A percentile compares a stretch with the other conserved stretches of the same genome.
phyloP scores from a whole-genome alignment of 2,888 invertebrate genomes.

The Cryptocephalus primarius region DNA sequence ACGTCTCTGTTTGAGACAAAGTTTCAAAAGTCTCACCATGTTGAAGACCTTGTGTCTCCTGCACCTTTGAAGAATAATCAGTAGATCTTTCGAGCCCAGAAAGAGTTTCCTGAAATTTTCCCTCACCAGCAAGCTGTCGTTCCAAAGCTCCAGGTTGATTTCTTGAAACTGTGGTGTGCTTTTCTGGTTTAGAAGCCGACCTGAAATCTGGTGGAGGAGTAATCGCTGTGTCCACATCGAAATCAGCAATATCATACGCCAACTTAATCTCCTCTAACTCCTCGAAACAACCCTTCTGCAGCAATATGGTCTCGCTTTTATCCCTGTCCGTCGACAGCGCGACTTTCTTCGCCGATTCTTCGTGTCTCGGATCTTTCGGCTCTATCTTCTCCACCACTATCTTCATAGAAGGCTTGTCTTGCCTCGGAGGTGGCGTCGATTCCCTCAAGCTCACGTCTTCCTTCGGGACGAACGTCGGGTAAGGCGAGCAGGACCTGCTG shows the following conservation, averaged over 20 bases:
- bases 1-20: too few relatives aligned
- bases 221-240: too few relatives aligned
- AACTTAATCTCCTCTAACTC: conserved; percentile 28
- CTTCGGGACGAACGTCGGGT: conserved; percentile 27
- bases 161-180: too few relatives aligned
- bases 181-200: too few relatives aligned
- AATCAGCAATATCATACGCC: not conserved
- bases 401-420: conserved; percentile 8
- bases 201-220: too few relatives aligned
- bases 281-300: conserved; percentile 28
- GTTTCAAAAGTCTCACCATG: too few relatives aligned
- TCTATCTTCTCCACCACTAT: conserved; percentile 17
- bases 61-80: too few relatives aligned
- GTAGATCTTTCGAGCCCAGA: too few relatives aligned
- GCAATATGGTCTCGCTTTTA: conserved; percentile 22
- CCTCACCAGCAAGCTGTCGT: too few relatives aligned
- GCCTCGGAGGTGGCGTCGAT: conserved; percentile 2
- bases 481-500: conserved; percentile 27
- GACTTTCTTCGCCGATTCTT: conserved; percentile 23
- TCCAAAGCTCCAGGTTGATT: too few relatives aligned
- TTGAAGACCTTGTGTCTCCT: too few relatives aligned
- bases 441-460: conserved; percentile 4
- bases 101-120: too few relatives aligned
- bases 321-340: conserved; percentile 21
- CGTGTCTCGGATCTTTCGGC: conserved; percentile 19